phyloP scores from a whole-genome alignment of 2,888 invertebrate species.

The Leptogaster cylindrica region DNA sequence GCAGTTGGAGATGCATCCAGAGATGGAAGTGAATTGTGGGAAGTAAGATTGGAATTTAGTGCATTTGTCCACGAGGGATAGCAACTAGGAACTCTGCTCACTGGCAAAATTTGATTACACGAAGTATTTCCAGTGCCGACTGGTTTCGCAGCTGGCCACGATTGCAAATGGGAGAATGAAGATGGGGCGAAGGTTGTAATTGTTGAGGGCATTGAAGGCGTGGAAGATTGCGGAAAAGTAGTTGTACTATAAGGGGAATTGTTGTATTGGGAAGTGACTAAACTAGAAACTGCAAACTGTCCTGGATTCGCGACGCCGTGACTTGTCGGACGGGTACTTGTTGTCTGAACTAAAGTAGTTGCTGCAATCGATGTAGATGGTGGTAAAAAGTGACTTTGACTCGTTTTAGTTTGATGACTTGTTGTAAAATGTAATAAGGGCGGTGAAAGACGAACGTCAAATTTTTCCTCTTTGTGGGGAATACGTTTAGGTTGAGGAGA shows the following conservation, averaged over 20 bases:
- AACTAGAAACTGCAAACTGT: background rate
- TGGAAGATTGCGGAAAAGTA: background rate
- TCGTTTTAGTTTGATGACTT: too few relatives aligned
- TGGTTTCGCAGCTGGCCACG: slow-evolving; percentile 1
- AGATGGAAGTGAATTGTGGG: too few relatives aligned
- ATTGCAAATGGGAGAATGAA: background rate
- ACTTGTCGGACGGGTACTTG: background rate
- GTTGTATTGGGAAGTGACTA: background rate
- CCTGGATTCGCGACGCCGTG: too few relatives aligned
- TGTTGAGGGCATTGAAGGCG: background rate
- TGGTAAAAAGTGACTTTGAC: too few relatives aligned
- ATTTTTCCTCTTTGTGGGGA: too few relatives aligned
- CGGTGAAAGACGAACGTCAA: too few relatives aligned
- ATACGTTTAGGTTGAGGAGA: too few relatives aligned
- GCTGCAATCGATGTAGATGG: too few relatives aligned
- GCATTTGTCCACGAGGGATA: slow-evolving; percentile 5
- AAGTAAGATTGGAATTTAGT: slow-evolving; percentile 7
- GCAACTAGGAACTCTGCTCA: background rate
- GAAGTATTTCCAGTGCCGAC: background rate
- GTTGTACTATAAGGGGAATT: background rate
- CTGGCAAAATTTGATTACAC: background rate
- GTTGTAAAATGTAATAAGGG: too few relatives aligned
- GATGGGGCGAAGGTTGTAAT: background rate
- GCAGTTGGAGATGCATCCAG: background rate
- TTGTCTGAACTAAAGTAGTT: background rate